phyloP scores from a whole-genome alignment of 2,888 invertebrate genomes.

The Bugula neritina region DNA sequence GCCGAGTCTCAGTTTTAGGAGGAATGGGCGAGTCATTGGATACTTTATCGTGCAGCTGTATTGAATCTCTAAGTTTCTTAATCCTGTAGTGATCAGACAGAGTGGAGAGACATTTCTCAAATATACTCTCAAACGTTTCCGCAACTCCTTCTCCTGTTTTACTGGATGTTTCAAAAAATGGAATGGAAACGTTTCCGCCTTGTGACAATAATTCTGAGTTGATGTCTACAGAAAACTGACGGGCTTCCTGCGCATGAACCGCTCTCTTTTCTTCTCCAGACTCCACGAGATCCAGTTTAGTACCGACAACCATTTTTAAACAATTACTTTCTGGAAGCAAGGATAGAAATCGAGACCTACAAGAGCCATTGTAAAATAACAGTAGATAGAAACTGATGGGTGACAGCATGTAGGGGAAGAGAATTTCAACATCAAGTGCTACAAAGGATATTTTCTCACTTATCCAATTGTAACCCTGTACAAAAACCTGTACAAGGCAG shows the following conservation, averaged over 20 bases:
- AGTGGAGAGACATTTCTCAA: constrained; percentile 37
- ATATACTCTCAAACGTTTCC: constrained; percentile 48
- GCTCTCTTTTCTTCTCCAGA: not conserved
- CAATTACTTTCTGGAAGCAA: constrained; percentile 46
- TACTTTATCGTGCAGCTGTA: not conserved
- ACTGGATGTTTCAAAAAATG: constrained; percentile 51
- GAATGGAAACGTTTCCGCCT: constrained; percentile 32
- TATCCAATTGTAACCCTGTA: too few species aligned
- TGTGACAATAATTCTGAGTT: constrained; percentile 31
- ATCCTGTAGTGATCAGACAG: not conserved
- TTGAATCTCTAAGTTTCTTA: not conserved
- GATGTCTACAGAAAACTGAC: constrained; percentile 41
- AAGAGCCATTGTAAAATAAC: too few species aligned
- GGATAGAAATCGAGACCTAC: constrained; percentile 47
- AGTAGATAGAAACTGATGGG: too few species aligned
- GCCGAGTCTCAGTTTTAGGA: not conserved
- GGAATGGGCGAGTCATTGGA: not conserved
- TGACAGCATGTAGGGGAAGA: too few species aligned
- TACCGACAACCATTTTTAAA: constrained; percentile 46
- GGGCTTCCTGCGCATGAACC: constrained; percentile 28
- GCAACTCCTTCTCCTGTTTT: constrained; percentile 42
- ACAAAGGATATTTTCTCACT: too few species aligned
- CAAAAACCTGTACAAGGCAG: too few species aligned
- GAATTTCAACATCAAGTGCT: too few species aligned
- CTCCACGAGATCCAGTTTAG: constrained; percentile 41